phyloP scores from a whole-genome alignment of 2,888 invertebrate species.

The Sesia bembeciformis region DNA sequence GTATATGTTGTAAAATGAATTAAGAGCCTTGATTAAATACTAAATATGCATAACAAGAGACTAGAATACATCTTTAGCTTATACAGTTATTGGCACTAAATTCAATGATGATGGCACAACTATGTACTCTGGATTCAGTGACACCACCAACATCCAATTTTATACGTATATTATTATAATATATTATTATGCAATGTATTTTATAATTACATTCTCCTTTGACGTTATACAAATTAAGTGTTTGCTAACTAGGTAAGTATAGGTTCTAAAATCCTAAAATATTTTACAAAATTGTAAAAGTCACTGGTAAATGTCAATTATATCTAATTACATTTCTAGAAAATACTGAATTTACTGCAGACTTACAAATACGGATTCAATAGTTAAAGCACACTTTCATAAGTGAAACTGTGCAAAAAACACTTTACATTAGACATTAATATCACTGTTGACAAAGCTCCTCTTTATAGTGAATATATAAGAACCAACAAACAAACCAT shows the following conservation, averaged over 20 bases:
- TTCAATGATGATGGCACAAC: slow-evolving; percentile 66
- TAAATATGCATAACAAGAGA: slow-evolving; percentile 74
- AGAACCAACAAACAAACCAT: slow-evolving; percentile 26
- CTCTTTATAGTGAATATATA: slow-evolving; percentile 35
- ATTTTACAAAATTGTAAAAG: slow-evolving; percentile 64
- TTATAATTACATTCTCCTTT: slow-evolving; percentile 37
- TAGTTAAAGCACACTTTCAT: slow-evolving; percentile 43
- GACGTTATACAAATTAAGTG: slow-evolving; percentile 43
- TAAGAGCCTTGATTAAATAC: slow-evolving; percentile 66
- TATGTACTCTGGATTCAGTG: slow-evolving; percentile 52
- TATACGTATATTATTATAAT: slow-evolving; percentile 14
- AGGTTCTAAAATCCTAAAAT: slow-evolving; percentile 34
- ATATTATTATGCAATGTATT: slow-evolving; percentile 33
- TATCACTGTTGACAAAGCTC: slow-evolving; percentile 61
- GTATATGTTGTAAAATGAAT: slow-evolving; percentile 48
- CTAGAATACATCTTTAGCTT: slow-evolving; percentile 72
- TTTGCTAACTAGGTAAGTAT: slow-evolving; percentile 45
- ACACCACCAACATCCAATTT: slow-evolving; percentile 22
- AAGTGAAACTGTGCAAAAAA: slow-evolving; percentile 60
- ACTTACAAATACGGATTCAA: slow-evolving; percentile 42
- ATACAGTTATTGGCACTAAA: slow-evolving; percentile 75
- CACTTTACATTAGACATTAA: slow-evolving; percentile 46
- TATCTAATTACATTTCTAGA: slow-evolving; percentile 58
- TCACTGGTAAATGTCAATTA: slow-evolving; percentile 48
- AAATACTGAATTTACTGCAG: slow-evolving; percentile 60